Conservation (phyloP, 2,888 invertebrate genomes). For the Eledone cirrhosa region DNA sequence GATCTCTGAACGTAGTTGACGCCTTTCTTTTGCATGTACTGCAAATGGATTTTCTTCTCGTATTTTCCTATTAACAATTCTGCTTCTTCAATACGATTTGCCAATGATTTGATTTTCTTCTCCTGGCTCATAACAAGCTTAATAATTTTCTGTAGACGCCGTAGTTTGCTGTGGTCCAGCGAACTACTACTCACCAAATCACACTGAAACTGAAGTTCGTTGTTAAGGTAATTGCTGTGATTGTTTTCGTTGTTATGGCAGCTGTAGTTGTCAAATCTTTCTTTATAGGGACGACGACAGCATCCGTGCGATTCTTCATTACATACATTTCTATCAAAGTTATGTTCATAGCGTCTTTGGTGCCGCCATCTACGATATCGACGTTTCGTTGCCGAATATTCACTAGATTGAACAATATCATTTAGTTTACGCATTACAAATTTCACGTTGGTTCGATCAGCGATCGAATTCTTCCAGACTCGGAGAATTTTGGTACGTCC, state of each 20-base stretch:
- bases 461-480: constrained; percentile 84
- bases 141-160: constrained; percentile 53
- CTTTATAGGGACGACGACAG: constrained; percentile 41
- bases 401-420: constrained; percentile 46
- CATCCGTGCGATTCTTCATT: constrained; percentile 26
- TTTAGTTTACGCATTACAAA: constrained; percentile 59
- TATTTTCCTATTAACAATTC: constrained; percentile 80
- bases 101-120: constrained; percentile 70
- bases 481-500: constrained; percentile 79
- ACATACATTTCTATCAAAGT: constrained; percentile 28
- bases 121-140: constrained; percentile 74
- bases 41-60: constrained; percentile 47
- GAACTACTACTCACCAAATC: constrained; percentile 32
- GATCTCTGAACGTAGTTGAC: constrained; percentile 54
- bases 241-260: constrained; percentile 42
- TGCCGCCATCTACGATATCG: constrained; percentile 43
- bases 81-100: constrained; percentile 72
- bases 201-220: constrained; percentile 30
- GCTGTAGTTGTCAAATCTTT: constrained; percentile 30
- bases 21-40: constrained; percentile 47
- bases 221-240: constrained; percentile 31
- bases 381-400: constrained; percentile 34
- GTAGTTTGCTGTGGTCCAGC: constrained; percentile 39
- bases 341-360: constrained; percentile 35
- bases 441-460: constrained; percentile 73